Evolutionary conservation across 1,140 invertebrate genomes (phyloP).

Genomic region (Drosophila malerkotliana): DNA sequence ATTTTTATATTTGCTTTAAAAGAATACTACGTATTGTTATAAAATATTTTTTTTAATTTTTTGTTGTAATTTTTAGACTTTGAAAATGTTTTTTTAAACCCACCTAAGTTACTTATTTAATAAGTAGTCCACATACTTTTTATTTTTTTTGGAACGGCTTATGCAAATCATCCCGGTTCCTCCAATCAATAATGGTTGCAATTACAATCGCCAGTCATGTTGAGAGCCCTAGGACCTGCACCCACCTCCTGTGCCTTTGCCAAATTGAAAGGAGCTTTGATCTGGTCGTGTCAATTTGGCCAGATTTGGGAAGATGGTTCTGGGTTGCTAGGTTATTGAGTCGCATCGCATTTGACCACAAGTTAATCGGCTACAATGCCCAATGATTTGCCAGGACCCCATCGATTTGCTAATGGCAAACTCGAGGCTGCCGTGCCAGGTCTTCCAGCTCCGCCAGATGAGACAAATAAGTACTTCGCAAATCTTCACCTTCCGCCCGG

Average conservation of each 20-base stretch:
- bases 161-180: neutral
- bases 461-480: constrained; percentile 50
- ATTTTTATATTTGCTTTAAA: no score
- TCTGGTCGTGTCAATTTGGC: neutral
- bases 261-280: constrained; percentile 27
- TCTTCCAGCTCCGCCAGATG: constrained; percentile 10
- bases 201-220: neutral
- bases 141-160: no score
- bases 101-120: no score
- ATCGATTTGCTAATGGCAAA: constrained; percentile 47
- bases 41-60: no score
- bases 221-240: neutral
- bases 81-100: no score
- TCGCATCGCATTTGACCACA: constrained; percentile 22
- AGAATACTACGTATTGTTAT: no score
- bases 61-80: no score
- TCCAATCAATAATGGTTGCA: constrained; percentile 9
- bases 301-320: neutral
- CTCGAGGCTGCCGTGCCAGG: neutral
- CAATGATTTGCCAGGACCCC: constrained; percentile 5
- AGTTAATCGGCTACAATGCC: constrained; percentile 9
- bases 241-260: neutral
- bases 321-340: constrained; percentile 26
- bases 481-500: constrained; percentile 27
- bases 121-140: no score